Base-by-base conservation (phyloP, 2,888 invertebrate genomes). In the Brenthis daphne region DNA sequence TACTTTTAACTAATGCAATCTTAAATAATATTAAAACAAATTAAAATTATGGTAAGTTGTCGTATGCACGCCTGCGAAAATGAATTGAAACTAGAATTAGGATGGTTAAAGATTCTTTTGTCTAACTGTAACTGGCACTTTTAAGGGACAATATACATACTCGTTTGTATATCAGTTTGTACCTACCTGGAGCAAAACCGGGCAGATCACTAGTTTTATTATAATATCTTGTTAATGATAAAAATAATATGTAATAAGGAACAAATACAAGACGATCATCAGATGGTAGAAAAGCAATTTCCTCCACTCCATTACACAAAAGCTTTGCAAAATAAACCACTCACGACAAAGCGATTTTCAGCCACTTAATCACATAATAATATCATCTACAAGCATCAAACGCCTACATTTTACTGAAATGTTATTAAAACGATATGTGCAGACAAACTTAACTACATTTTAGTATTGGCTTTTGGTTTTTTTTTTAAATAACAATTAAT, bases 241-340 rank as follows among this genome's bases (percentile, higher is more conserved):
- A 20, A 14, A 16, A n/a, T 20, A 50, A 20, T 57, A 6, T 57
- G 14, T 16, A 67, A 58, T 24, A 43, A 53, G n/a, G 29, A 64
- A 58, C 57, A 64, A 64, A 63, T 60, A 61, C 66, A 61, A 51
- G 55, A 55, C 53, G 51, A 64, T 70, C 66, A 65, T 67, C 61
- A 70, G 66, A 68, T 69, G 53, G 66, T 60, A 60, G 64, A 64
- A 69, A 71, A 70, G 67, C 65, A 60, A 68, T 72, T 67, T 73
- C 57, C 67, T 57, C 56, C 55, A 58, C 57, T 54, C n/a, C 33
- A n/a, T 53, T 64, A 65, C 37, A 58, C 14, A 37, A 68, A 57
- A 61, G 64, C 55, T 63, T 67, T 58, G 37, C 53, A 68, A 58
- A 61, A 70, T 60, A 67, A 67, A 69, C 57, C 64, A 57, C 56